Evolutionary conservation across 2,797 vertebrate genomes (phyloP).

Genomic region (Danio albolineatus): DNA sequence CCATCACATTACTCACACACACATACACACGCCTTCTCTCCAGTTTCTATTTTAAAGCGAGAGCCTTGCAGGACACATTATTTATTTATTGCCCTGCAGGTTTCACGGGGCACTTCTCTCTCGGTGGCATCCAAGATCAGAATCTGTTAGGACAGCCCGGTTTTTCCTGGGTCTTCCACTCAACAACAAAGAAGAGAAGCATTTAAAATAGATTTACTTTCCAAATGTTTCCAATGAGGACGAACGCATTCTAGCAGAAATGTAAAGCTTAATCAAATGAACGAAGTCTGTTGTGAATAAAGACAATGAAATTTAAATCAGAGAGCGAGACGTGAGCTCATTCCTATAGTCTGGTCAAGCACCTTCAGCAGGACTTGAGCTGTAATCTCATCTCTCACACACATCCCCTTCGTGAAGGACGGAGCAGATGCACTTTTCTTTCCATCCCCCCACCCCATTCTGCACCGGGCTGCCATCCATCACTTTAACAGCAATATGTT

Average conservation of each 20-base stretch:
- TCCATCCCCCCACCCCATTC: constrained; percentile 33
- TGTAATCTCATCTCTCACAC: constrained; percentile 53
- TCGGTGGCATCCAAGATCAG: constrained; percentile 43
- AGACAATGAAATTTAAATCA: constrained; percentile 13
- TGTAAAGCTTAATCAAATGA: constrained; percentile 21
- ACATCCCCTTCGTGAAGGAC: constrained; percentile 59
- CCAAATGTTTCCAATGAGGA: background rate
- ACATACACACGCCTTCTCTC: background rate
- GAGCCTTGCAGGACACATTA: constrained; percentile 45
- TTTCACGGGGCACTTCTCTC: constrained; percentile 43
- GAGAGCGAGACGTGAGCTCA: constrained; percentile 24
- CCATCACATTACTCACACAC: constrained; percentile 41
- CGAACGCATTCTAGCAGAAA: background rate
- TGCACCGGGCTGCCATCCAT: constrained; percentile 60
- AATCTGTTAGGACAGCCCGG: constrained; percentile 25
- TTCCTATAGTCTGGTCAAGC: constrained; percentile 26
- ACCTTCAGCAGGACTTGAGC: constrained; percentile 35
- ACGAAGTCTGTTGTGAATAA: constrained; percentile 18
- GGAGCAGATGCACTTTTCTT: constrained; percentile 62
- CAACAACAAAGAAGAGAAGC: background rate
- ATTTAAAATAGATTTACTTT: background rate
- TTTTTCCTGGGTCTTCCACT: constrained; percentile 11
- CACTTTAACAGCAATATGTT: constrained; percentile 61
- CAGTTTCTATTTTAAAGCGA: constrained; percentile 56
- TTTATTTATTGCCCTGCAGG: constrained; percentile 61